Percentiles rank a stretch among this genome's conserved stretches.
Evolutionary conservation across 2,113 vertebrate species (phyloP).

Genomic region (Phaethornis superciliosus): DNA sequence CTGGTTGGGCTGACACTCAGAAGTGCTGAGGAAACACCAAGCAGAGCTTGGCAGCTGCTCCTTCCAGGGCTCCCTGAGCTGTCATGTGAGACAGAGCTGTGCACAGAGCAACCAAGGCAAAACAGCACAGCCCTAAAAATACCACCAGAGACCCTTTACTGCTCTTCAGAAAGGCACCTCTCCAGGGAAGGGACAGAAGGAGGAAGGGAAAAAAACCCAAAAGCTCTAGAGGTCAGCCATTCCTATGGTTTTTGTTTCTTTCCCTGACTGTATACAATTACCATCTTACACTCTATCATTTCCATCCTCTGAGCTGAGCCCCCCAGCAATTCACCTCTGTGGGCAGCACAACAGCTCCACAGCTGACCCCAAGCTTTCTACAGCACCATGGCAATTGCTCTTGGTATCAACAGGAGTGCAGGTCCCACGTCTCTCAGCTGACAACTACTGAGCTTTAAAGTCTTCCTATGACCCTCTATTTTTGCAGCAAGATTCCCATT

Average conservation of each 20-base stretch:
- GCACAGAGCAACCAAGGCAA: accelerated
- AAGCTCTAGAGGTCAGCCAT: background rate
- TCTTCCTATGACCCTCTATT: background rate
- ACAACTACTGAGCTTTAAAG: background rate
- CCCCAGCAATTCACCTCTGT: background rate
- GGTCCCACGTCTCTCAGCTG: background rate
- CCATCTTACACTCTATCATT: background rate
- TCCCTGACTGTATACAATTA: background rate
- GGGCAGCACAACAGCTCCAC: background rate
- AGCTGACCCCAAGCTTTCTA: background rate
- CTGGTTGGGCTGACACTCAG: background rate
- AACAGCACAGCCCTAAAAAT: background rate
- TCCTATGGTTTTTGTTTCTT: background rate
- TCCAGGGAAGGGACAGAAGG: background rate
- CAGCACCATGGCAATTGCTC: background rate
- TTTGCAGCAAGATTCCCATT: background rate
- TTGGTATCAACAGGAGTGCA: background rate
- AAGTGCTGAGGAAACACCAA: accelerated
- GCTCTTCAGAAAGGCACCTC: background rate
- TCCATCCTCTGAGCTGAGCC: background rate
- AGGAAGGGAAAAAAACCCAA: accelerated
- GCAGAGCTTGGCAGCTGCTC: background rate
- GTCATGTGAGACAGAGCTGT: background rate
- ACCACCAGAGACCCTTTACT: background rate
- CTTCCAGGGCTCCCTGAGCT: background rate